Percentiles rank a stretch among this genome's conserved stretches.
These are phyloP conservation scores for Nanger granti DNA, from an alignment of 2,113 vertebrate genomes.

Conservation along the genomic window DNA sequence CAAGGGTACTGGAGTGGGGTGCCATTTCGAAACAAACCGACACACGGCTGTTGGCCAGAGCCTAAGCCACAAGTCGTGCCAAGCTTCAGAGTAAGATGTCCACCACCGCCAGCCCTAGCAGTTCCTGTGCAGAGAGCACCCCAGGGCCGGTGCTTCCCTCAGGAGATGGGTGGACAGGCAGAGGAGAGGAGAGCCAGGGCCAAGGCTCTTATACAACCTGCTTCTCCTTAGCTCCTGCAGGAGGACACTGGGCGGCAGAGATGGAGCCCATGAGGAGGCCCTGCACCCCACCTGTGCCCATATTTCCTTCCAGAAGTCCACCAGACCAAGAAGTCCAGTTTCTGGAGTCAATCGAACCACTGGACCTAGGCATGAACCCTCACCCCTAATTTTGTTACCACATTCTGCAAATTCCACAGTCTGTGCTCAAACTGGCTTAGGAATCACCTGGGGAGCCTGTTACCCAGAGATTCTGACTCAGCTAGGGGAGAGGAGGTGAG, in stretches of 20 bases:
- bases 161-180: neutral
- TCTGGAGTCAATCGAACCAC: rapidly evolving
- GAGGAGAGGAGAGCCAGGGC: rapidly evolving
- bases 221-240: neutral
- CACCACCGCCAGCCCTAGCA: rapidly evolving
- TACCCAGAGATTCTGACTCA: neutral
- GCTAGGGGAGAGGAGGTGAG: rapidly evolving
- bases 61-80: rapidly evolving
- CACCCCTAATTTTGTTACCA: rapidly evolving
- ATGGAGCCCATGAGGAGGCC: rapidly evolving
- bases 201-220: no score
- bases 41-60: rapidly evolving
- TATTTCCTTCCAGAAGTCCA: neutral
- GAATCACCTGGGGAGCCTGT: neutral
- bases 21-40: neutral
- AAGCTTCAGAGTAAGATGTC: rapidly evolving
- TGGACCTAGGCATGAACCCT: neutral
- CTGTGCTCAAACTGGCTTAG: neutral
- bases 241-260: neutral
- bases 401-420: neutral
- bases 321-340: neutral
- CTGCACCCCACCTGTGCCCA: rapidly evolving
- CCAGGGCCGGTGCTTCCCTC: neutral
- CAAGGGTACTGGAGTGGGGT: neutral
- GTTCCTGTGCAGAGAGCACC: neutral